Evolutionary conservation across 1,140 invertebrate species (phyloP).

Genomic region (Eciton burchellii): DNA sequence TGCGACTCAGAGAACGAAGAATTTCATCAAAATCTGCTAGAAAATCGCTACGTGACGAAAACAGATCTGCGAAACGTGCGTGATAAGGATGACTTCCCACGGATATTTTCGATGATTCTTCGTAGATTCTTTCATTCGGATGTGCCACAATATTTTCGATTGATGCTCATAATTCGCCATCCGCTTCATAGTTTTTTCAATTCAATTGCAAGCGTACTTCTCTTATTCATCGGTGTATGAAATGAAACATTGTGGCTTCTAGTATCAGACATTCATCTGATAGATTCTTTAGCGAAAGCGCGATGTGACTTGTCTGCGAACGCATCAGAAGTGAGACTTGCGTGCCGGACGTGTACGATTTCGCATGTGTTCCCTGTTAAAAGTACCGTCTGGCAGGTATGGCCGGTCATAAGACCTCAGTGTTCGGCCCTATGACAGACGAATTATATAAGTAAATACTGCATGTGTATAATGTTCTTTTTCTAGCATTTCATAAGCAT

Average conservation of each 20-base stretch:
- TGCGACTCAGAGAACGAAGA: constrained; percentile 1
- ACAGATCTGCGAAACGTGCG: neutral
- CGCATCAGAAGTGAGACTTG: constrained; percentile 50
- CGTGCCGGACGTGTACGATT: constrained; percentile 1
- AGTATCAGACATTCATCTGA: neutral
- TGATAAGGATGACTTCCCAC: neutral
- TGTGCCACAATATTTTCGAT: constrained; percentile 18
- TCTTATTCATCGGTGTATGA: neutral
- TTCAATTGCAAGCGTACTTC: neutral
- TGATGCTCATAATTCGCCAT: constrained; percentile 11
- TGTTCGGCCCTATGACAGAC: constrained; percentile 70
- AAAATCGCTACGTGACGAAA: neutral
- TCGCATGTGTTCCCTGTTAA: constrained; percentile 62
- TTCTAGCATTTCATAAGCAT: no score
- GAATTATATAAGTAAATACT: constrained; percentile 16
- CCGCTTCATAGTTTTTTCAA: no score
- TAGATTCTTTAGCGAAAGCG: neutral
- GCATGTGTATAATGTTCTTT: neutral
- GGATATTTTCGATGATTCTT: constrained; percentile 1
- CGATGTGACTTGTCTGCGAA: neutral
- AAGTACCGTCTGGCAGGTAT: constrained; percentile 75
- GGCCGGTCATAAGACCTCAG: constrained; percentile 74
- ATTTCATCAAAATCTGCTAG: neutral
- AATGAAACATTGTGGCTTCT: neutral
- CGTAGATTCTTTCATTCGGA: neutral